Base-by-base conservation (phyloP, 1,140 invertebrate species). In the Hermetia illucens region DNA sequence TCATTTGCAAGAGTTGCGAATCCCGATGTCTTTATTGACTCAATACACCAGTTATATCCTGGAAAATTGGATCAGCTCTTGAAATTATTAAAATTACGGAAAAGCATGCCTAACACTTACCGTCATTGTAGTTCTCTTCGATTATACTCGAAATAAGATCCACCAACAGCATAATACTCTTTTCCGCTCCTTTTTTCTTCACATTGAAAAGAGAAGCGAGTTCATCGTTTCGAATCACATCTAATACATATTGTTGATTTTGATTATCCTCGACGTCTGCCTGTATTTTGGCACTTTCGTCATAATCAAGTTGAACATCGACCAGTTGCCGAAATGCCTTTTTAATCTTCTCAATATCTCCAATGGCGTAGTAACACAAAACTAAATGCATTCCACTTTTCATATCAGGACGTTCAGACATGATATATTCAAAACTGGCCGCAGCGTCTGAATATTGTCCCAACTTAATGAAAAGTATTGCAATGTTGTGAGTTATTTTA, bases 401-500 rank as follows among this genome's bases (percentile, higher is more conserved):
- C 52, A 93, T 92, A 52, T 89, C 85, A 2, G 90, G 77, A 48
- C 85, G 80, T 56, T 98, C 92, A 39, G 84, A 81, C 88, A 98
- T 95, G 36, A 97, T 94, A 65, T 92, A 94, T 59, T 98, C 94
- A 65, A 98, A 96, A 53, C 88, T 92, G 12, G 82, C 84, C 21
- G 91, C 82, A 0, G 95, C 95, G 59, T 98, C 93, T 46, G 82
- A 81, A 58, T 91, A 93, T 56, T 95, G 90, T 6, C 87, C 89
- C 81, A 98, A 87, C 57, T 87, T 84, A 1, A 98, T 82, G 60
- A 97, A 87, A 8, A 95, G 69, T 40, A 97, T 77, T 1, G 90
- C 95, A 57, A 98, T 98, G 52, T 99, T 99, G 61, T 97, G 91
- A 78, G 94, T 94, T 36, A 98, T 93, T 66, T 94, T 95, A 44